Conservation (phyloP, 2,888 invertebrate genomes). For the Hypomecis atomaria region DNA sequence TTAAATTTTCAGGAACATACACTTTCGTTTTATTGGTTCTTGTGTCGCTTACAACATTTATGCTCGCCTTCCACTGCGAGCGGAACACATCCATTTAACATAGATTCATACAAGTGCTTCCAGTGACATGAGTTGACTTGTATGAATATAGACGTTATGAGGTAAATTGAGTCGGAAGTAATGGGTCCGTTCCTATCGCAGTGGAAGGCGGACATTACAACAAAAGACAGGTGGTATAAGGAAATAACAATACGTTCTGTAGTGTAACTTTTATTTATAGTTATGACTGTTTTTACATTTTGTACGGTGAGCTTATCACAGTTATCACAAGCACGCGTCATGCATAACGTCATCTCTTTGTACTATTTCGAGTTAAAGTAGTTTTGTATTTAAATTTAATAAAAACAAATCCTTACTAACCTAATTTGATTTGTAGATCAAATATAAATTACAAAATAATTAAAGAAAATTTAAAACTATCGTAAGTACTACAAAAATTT, state of each 20-base stretch:
- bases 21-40: constrained; percentile 57
- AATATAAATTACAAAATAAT: too few relatives aligned
- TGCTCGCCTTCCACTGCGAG: too few relatives aligned
- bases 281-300: background rate
- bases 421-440: background rate
- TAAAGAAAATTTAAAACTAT: too few relatives aligned
- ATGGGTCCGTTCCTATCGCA: too few relatives aligned
- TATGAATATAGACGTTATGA: too few relatives aligned
- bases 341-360: constrained; percentile 3
- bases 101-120: too few relatives aligned
- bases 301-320: constrained; percentile 2
- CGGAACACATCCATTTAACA: too few relatives aligned
- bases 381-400: too few relatives aligned
- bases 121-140: too few relatives aligned
- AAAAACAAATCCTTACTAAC: background rate
- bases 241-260: background rate
- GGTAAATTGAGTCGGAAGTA: too few relatives aligned
- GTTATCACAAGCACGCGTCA: background rate
- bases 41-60: background rate
- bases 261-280: constrained; percentile 4
- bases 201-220: too few relatives aligned
- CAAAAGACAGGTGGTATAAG: background rate
- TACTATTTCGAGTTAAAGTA: background rate
- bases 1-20: constrained; percentile 83
- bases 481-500: too few relatives aligned